A percentile compares a stretch with the other conserved stretches of the same genome.
These are phyloP conservation scores for Amphiura filiformis DNA, from an alignment of 35 echinoderm and acorn worm species.

Conservation along the genomic window DNA sequence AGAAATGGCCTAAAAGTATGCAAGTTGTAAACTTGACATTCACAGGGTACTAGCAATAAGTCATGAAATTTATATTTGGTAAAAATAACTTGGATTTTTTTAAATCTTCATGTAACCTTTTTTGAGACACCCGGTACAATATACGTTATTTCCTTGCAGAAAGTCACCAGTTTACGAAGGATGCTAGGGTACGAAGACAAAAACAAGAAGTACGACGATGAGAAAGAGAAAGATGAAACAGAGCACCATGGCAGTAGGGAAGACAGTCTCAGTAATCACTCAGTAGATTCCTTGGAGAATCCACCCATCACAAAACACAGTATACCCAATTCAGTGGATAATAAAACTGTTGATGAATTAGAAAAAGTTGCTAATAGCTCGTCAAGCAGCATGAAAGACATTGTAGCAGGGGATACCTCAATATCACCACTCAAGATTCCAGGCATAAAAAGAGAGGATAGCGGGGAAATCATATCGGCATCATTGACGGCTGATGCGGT, in stretches of 20 bases:
- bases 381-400: constrained; percentile 43
- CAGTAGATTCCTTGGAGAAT: neutral
- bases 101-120: too few relatives aligned
- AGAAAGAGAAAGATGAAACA: neutral
- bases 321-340: constrained; percentile 15
- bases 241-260: neutral
- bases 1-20: too few relatives aligned
- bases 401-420: neutral
- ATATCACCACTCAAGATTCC: constrained; percentile 29
- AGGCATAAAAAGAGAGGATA: constrained; percentile 67
- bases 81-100: too few relatives aligned
- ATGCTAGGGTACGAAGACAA: constrained; percentile 41
- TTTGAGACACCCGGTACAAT: too few relatives aligned
- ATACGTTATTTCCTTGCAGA: too few relatives aligned
- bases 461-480: constrained; percentile 77
- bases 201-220: neutral
- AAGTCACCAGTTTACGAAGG: constrained; percentile 57
- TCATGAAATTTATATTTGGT: too few relatives aligned
- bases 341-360: constrained; percentile 35
- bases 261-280: neutral
- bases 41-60: too few relatives aligned
- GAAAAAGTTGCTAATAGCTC: constrained; percentile 15
- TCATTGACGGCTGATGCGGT: constrained; percentile 65
- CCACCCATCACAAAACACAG: neutral
- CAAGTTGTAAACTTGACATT: too few relatives aligned